phyloP scores from a whole-genome alignment of 2,797 vertebrate species.

The Botia kubotai region DNA sequence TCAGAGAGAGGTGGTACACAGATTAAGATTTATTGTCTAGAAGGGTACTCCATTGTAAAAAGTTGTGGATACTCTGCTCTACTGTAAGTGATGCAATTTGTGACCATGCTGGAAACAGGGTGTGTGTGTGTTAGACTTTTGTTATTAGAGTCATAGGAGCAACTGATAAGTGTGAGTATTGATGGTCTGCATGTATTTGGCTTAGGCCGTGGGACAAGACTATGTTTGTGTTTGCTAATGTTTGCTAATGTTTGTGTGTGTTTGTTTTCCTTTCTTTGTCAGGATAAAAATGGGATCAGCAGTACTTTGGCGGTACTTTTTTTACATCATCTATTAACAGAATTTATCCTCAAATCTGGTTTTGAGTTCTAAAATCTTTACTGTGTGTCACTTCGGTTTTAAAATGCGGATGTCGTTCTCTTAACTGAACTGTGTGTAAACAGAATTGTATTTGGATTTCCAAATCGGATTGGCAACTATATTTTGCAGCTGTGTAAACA shows the following conservation, averaged over 20 bases:
- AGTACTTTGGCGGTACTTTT: background rate
- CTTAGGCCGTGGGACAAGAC: conserved; percentile 3
- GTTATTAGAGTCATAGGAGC: background rate
- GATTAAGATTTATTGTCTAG: too few species aligned
- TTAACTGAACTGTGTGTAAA: background rate
- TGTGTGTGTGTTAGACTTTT: background rate
- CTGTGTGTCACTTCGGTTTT: background rate
- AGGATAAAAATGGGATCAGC: background rate
- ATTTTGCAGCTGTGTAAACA: background rate
- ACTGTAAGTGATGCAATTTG: too few species aligned
- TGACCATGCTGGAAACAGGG: too few species aligned
- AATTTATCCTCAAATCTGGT: background rate
- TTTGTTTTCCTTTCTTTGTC: conserved; percentile 2
- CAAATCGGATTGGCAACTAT: background rate
- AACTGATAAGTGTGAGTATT: background rate
- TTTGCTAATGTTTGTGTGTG: background rate
- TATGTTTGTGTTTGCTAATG: conserved; percentile 13
- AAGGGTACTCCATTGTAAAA: too few species aligned
- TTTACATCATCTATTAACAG: too few species aligned
- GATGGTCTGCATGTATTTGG: conserved; percentile 30
- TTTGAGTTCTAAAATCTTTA: background rate
- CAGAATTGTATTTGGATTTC: background rate
- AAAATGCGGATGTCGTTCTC: background rate
- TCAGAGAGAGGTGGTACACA: too few species aligned
- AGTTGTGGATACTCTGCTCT: too few species aligned